These are phyloP conservation scores for Anodontia alba DNA, from an alignment of 2,888 invertebrate species.

Conservation along the genomic window DNA sequence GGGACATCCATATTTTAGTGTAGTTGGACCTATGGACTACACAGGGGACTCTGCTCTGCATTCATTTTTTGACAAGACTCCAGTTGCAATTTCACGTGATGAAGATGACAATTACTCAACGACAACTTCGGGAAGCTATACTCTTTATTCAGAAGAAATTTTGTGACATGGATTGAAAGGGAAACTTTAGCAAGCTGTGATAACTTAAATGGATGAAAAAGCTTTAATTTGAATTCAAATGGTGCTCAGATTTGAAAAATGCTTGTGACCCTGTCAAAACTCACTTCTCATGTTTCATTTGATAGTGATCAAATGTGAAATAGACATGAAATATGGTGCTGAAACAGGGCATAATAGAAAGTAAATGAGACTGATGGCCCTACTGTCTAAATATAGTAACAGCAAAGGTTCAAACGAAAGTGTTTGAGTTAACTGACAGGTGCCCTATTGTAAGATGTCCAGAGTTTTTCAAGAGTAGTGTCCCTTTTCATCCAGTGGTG, in stretches of 20 bases:
- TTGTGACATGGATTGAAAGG: conserved; percentile 34
- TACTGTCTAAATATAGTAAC: background rate
- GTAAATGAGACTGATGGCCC: background rate
- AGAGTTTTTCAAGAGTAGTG: background rate
- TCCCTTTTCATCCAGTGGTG: background rate
- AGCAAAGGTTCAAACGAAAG: background rate
- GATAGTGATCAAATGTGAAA: background rate
- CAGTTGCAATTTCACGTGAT: conserved; percentile 33
- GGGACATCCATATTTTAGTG: conserved; percentile 49
- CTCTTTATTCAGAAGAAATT: conserved; percentile 59
- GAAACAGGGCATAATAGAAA: background rate
- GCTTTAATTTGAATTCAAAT: conserved; percentile 2
- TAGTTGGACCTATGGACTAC: conserved; percentile 51
- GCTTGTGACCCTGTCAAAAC: background rate
- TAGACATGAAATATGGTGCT: background rate
- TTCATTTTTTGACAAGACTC: conserved; percentile 62
- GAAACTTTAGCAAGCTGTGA: conserved; percentile 10
- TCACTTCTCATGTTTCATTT: conserved; percentile 6
- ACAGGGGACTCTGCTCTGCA: conserved; percentile 59
- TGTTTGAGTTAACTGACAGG: background rate
- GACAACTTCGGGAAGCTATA: conserved; percentile 62
- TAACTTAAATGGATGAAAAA: background rate
- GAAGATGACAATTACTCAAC: conserved; percentile 62
- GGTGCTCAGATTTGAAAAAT: conserved; percentile 7
- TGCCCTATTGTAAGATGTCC: background rate